phyloP scores from a whole-genome alignment of 2,797 vertebrate genomes.

The Smutsia gigantea region DNA sequence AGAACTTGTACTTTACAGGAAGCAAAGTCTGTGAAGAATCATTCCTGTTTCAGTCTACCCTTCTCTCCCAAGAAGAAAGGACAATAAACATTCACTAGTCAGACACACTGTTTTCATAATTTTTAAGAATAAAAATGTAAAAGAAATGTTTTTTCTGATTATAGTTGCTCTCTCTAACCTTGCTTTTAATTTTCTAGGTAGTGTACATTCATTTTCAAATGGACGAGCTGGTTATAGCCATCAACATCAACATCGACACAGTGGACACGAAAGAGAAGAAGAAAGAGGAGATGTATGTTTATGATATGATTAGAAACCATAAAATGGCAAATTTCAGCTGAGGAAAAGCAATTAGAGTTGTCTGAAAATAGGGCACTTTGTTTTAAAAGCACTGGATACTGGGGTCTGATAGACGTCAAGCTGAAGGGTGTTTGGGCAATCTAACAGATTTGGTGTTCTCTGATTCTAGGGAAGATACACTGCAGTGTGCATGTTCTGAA shows the following conservation, averaged over 20 bases:
- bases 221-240: slow-evolving; percentile 93
- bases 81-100: neutral
- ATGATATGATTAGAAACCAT: neutral
- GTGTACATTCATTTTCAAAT: slow-evolving; percentile 94
- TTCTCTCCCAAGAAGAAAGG: neutral
- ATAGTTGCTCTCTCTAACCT: neutral
- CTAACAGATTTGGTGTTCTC: neutral
- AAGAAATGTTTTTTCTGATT: neutral
- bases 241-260: slow-evolving; percentile 92
- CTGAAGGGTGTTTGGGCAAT: neutral
- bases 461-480: neutral
- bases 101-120: slow-evolving; percentile 15
- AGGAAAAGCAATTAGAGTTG: slow-evolving; percentile 54
- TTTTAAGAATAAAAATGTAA: neutral
- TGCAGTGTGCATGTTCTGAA: neutral
- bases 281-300: slow-evolving; percentile 95
- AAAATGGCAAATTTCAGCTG: slow-evolving; percentile 30
- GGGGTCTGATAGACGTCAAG: neutral
- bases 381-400: slow-evolving; percentile 9
- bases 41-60: neutral
- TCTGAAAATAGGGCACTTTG: slow-evolving; percentile 44
- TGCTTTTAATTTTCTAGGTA: slow-evolving; percentile 88
- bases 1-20: neutral
- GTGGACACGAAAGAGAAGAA: slow-evolving; percentile 93
- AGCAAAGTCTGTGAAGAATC: neutral